Conservation (phyloP, 1,140 invertebrate genomes). For the Leptoteleia sp. region DNA sequence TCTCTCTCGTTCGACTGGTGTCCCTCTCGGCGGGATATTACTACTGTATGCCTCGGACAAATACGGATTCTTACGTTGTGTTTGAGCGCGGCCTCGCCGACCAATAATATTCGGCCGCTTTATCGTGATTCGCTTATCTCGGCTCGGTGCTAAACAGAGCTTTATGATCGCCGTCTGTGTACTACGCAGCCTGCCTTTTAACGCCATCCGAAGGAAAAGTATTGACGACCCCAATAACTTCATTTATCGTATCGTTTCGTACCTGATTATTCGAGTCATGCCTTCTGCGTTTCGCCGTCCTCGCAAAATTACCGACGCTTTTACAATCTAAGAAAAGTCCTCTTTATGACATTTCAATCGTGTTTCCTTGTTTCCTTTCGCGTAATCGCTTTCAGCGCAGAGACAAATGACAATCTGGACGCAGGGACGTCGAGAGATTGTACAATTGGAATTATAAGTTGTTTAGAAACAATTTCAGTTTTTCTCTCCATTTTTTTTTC, state of each 20-base stretch:
- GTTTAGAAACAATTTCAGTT: no score
- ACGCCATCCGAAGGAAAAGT: conserved; percentile 63
- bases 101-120: conserved; percentile 76
- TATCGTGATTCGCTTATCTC: conserved; percentile 78
- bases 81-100: conserved; percentile 48
- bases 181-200: conserved; percentile 54
- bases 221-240: conserved; percentile 70
- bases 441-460: no score
- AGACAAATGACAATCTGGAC: no score
- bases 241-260: conserved; percentile 33
- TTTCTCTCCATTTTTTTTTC: no score
- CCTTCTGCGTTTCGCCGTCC: neutral
- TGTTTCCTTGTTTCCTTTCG: no score
- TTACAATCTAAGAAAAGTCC: no score
- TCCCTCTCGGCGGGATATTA: conserved; percentile 54
- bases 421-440: no score
- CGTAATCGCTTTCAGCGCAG: no score
- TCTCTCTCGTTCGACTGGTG: conserved; percentile 34
- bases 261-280: conserved; percentile 22
- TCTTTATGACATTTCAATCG: no score
- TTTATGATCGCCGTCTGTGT: conserved; percentile 57
- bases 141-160: conserved; percentile 66
- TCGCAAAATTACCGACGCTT: no score
- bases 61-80: conserved; percentile 68
- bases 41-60: conserved; percentile 55